Base-by-base conservation (phyloP, 2,113 vertebrate genomes). In the Rhadina sibilatrix region DNA sequence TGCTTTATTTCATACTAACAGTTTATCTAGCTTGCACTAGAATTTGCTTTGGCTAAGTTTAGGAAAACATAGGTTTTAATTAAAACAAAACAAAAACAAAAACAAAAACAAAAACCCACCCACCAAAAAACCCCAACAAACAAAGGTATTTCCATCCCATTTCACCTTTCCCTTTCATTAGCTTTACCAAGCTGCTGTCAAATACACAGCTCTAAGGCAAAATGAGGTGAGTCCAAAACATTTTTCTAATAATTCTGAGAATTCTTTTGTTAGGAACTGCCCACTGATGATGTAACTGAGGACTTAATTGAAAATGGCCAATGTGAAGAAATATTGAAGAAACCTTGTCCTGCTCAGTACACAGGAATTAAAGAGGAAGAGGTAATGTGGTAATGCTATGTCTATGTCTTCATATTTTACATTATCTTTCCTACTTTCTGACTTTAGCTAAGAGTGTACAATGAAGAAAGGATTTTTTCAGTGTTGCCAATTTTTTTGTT, bases 321-420 rank as follows among this genome's bases (percentile, higher is more conserved):
- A 30, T 98, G 97, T 94, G 99, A 99, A 75, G 98, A 99, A 70
- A 98, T 99, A 87, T 96, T 99, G 87, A 98, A 98, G 97, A 98
- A 98, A 72, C 83, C 96, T 0, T 99, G 99, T 95, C 99, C 99
- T 21, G 50, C 97, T 21, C 98, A 99, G 82, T 99, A 99, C 87
- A 91, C 88, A 8, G 72, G 74, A 64, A 96, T 99, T 79, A 99
- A 98, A 94, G 99, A 99, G 90, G 99, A 99, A 95, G 99, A 99
- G 96, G 99, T 99, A 98, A 96, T 18, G 11, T 66, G 88, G 98
- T 99, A 97, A 96, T 16, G 6, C 27, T 61, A 27, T 23, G n/a
- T 2, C 3, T n/a, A 11, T 24, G 17, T 53, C 25, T 90, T 70
- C 17, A 10, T 64, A 68, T 89, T 92, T 87, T 64, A 65, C 19